phyloP scores from a whole-genome alignment of 2,797 vertebrate genomes.

The Alauda arvensis region DNA sequence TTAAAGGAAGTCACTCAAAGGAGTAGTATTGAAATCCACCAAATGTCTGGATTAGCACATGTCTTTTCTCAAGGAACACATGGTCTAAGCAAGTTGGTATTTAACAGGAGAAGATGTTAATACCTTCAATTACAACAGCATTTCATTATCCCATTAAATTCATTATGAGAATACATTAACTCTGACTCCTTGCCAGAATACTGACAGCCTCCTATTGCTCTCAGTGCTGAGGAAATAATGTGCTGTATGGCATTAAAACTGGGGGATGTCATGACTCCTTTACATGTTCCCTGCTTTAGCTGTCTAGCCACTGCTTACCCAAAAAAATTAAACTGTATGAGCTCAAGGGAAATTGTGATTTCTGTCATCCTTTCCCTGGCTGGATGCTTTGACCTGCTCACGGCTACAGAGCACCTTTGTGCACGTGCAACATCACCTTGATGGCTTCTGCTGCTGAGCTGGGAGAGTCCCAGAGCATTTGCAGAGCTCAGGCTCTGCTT shows the following conservation, averaged over 20 bases:
- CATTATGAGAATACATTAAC: slow-evolving; percentile 12
- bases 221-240: background rate
- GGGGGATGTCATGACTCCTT: background rate
- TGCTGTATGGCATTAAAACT: background rate
- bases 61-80: slow-evolving; percentile 31
- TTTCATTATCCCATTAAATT: slow-evolving; percentile 56
- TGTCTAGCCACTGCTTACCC: background rate
- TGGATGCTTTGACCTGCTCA: background rate
- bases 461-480: background rate
- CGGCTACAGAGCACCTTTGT: background rate
- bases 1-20: slow-evolving; percentile 10
- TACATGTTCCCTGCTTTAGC: background rate
- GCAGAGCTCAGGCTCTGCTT: background rate
- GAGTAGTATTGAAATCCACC: background rate
- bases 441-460: background rate
- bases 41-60: slow-evolving; percentile 5
- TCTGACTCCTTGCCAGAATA: slow-evolving; percentile 8
- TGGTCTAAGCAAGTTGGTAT: slow-evolving; percentile 17
- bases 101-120: slow-evolving; percentile 52
- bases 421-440: rapidly evolving
- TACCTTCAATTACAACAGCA: slow-evolving; percentile 52
- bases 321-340: background rate
- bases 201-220: slow-evolving; percentile 28
- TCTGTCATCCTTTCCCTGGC: background rate
- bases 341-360: background rate